Evolutionary conservation across 2,888 invertebrate species (phyloP).

Genomic region (Caenorhabditis drosophilae): DNA sequence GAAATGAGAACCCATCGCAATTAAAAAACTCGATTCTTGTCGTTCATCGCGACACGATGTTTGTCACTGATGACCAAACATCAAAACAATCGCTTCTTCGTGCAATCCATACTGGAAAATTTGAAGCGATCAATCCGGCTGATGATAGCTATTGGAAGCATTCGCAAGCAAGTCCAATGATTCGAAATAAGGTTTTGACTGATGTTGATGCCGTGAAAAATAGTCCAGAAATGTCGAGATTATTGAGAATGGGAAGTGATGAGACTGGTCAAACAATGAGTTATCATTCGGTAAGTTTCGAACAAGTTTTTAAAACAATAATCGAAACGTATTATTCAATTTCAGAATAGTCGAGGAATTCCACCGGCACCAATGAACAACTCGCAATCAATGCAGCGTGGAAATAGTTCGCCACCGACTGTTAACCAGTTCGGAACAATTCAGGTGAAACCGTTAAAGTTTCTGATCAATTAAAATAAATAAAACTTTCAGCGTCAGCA

Average conservation of each 20-base stretch:
- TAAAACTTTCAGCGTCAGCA: neutral
- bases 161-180: slow-evolving; percentile 19
- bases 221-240: slow-evolving; percentile 45
- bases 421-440: slow-evolving; percentile 36
- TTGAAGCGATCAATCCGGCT: slow-evolving; percentile 44
- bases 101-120: slow-evolving; percentile 51
- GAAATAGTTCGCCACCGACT: slow-evolving; percentile 50
- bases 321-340: neutral
- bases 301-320: slow-evolving; percentile 4
- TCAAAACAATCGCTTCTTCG: slow-evolving; percentile 56
- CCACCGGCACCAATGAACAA: slow-evolving; percentile 18
- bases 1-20: slow-evolving; percentile 54
- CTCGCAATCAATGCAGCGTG: slow-evolving; percentile 31
- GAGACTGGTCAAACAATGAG: slow-evolving; percentile 34
- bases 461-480: neutral
- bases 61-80: slow-evolving; percentile 55
- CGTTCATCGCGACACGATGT: slow-evolving; percentile 58
- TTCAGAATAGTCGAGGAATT: slow-evolving; percentile 28
- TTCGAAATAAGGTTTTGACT: slow-evolving; percentile 18
- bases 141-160: slow-evolving; percentile 69
- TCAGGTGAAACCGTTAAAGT: neutral
- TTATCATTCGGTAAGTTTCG: slow-evolving; percentile 40
- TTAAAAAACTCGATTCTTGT: slow-evolving; percentile 56
- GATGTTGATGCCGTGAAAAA: slow-evolving; percentile 31
- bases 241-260: slow-evolving; percentile 38